Evolutionary conservation across 2,113 vertebrate genomes (phyloP).

Genomic region (Anoura caudifer): DNA sequence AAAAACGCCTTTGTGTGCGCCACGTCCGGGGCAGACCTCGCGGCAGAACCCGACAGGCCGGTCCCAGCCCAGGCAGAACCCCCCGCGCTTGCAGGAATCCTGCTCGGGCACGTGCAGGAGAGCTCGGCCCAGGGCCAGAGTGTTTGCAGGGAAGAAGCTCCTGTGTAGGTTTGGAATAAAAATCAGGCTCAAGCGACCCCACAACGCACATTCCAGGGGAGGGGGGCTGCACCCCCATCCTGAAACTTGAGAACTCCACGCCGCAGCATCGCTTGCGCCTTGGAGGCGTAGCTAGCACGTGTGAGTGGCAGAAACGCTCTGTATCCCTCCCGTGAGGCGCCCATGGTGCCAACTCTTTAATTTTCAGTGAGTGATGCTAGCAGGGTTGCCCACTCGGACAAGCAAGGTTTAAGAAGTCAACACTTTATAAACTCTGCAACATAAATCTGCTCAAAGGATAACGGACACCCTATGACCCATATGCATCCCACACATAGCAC

Average conservation of each 20-base stretch:
- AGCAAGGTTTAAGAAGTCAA: not conserved
- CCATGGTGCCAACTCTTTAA: not conserved
- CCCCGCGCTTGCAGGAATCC: not conserved
- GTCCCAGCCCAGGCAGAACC: not conserved
- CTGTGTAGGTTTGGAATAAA: not conserved
- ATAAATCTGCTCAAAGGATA: not conserved
- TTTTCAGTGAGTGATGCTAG: slow-evolving; percentile 5
- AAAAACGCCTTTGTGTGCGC: slow-evolving; percentile 57
- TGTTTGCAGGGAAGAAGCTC: not conserved
- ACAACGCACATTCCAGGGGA: not conserved
- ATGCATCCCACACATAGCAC: not conserved
- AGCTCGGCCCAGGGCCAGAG: not conserved
- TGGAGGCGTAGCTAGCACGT: not conserved
- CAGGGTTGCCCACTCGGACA: not conserved
- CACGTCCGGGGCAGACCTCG: slow-evolving; percentile 7
- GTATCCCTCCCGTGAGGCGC: not conserved
- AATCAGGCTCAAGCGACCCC: not conserved
- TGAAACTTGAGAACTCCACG: slow-evolving; percentile 28
- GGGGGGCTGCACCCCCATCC: not conserved
- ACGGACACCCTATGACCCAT: not conserved
- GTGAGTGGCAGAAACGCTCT: not conserved
- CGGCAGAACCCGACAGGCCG: not conserved
- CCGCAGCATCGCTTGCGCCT: not conserved
- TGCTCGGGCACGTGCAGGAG: not conserved
- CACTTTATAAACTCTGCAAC: not conserved